phyloP scores from a whole-genome alignment of 2,113 vertebrate genomes.

The Prunella himalayana region DNA sequence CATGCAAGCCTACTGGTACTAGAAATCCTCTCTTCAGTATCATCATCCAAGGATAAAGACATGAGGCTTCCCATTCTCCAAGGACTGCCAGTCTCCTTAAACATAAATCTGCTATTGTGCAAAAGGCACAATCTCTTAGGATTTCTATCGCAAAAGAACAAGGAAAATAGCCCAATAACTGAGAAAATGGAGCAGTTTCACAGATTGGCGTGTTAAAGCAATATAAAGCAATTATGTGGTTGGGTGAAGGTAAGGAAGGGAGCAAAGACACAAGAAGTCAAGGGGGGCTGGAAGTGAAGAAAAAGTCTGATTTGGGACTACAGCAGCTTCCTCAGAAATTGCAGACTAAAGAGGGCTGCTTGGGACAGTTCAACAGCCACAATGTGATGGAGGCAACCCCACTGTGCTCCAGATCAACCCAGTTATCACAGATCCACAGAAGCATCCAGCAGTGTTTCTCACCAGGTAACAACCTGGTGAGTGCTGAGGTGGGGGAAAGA shows the following conservation, averaged over 20 bases:
- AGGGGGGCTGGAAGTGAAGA: constrained; percentile 21
- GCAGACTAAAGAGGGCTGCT: neutral
- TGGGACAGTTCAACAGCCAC: neutral
- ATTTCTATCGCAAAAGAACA: constrained; percentile 43
- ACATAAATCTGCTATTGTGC: constrained; percentile 44
- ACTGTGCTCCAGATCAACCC: neutral
- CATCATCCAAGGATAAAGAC: constrained; percentile 36
- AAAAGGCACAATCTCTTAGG: constrained; percentile 39
- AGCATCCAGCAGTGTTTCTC: neutral
- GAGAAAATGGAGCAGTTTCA: constrained; percentile 55
- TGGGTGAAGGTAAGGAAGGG: constrained; percentile 57
- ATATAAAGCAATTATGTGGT: constrained; percentile 63
- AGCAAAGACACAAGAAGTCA: constrained; percentile 36
- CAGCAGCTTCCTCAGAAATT: neutral
- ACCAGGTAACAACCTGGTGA: neutral
- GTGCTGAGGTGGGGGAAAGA: neutral
- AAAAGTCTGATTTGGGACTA: constrained; percentile 34
- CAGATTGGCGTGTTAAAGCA: constrained; percentile 47
- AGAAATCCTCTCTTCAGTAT: constrained; percentile 39
- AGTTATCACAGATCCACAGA: neutral
- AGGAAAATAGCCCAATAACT: constrained; percentile 54
- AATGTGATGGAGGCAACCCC: neutral
- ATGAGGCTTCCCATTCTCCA: constrained; percentile 42
- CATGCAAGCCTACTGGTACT: constrained; percentile 34
- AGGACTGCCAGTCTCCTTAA: constrained; percentile 46